phyloP scores from a whole-genome alignment of 1,140 invertebrate species.

The Neodiprion fabricii region DNA sequence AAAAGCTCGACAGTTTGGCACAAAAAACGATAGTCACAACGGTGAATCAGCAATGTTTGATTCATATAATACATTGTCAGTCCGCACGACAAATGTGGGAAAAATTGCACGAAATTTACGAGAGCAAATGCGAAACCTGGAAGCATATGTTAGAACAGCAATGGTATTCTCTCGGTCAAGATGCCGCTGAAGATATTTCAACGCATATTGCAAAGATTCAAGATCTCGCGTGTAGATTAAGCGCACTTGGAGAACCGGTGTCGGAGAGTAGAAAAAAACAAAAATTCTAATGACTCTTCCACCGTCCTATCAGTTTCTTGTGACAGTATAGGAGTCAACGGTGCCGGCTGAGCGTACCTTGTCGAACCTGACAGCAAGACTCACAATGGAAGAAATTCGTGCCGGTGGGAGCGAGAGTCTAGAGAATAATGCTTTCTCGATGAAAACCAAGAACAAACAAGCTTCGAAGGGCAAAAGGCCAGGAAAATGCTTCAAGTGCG shows the following conservation, averaged over 20 bases:
- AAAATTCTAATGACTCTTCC: slow-evolving; percentile 42
- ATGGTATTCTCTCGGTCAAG: slow-evolving; percentile 31
- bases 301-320: slow-evolving; percentile 33
- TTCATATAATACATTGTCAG: slow-evolving; percentile 46
- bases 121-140: slow-evolving; percentile 38
- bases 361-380: slow-evolving; percentile 29
- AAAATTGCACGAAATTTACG: slow-evolving; percentile 40
- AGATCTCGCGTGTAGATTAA: slow-evolving; percentile 31
- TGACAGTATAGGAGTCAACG: slow-evolving; percentile 39
- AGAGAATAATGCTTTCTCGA: slow-evolving; percentile 18
- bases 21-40: slow-evolving; percentile 30
- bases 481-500: slow-evolving; percentile 8
- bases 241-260: slow-evolving; percentile 32
- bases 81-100: slow-evolving; percentile 45
- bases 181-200: slow-evolving; percentile 25
- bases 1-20: slow-evolving; percentile 24
- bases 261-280: slow-evolving; percentile 35
- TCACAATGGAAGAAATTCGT: slow-evolving; percentile 36
- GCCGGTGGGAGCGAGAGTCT: neutral
- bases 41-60: slow-evolving; percentile 28
- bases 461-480: neutral
- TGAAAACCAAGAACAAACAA: neutral
- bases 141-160: slow-evolving; percentile 40
- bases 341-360: slow-evolving; percentile 30
- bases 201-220: slow-evolving; percentile 30